These are phyloP conservation scores for Porites cylindrica DNA, from an alignment of 92 coral and sea anemone genomes.

Conservation along the genomic window DNA sequence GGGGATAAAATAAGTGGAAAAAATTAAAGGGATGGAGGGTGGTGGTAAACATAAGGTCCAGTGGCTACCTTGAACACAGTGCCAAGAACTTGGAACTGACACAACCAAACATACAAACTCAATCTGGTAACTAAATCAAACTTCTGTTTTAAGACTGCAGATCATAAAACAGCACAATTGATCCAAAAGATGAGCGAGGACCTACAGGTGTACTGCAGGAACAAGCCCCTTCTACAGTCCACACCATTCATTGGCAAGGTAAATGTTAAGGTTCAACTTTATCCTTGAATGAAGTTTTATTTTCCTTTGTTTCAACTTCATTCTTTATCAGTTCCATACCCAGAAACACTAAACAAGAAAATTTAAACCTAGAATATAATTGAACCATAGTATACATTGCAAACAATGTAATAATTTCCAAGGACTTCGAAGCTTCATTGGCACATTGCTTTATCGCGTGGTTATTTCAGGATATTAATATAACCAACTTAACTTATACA, in stretches of 20 bases:
- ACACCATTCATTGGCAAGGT: conserved; percentile 72
- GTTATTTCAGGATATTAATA: not conserved
- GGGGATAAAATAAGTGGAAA: no score
- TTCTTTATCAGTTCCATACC: no score
- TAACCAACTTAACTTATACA: no score
- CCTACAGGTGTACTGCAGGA: conserved; percentile 77
- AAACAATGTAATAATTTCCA: not conserved
- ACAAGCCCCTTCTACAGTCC: conserved; percentile 77
- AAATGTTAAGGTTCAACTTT: not conserved
- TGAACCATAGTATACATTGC: no score
- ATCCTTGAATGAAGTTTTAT: no score
- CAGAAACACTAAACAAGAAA: no score
- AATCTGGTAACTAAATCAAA: not conserved
- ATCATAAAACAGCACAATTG: conserved; percentile 47
- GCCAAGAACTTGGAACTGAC: no score
- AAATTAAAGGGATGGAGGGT: no score
- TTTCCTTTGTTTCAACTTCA: no score
- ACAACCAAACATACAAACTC: not conserved
- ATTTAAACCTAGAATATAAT: no score
- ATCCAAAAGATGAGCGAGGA: conserved; percentile 56
- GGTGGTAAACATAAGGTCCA: no score
- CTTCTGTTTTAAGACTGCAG: conserved; percentile 52
- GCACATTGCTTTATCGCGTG: not conserved
- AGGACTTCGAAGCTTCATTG: not conserved
- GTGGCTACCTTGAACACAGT: no score